Conservation (phyloP, 2,797 vertebrate species). For the Geotrypetes seraphini region DNA sequence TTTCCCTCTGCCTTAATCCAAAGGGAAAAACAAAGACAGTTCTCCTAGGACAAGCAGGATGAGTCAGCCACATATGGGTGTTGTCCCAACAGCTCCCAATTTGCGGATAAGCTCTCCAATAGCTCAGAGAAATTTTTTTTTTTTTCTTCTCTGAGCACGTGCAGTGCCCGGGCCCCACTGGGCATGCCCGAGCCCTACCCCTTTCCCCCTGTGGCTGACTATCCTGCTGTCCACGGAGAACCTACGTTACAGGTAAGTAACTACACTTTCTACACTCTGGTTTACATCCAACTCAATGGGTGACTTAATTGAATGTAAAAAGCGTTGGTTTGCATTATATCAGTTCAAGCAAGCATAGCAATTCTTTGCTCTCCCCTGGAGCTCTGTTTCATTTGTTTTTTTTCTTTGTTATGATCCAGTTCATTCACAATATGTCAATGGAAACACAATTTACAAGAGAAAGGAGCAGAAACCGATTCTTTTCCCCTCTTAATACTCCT, state of each 20-base stretch:
- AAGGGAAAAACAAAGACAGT: background rate
- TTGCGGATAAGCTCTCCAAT: no score
- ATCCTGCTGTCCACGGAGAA: no score
- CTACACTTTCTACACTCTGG: constrained; percentile 21
- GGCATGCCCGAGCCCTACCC: no score
- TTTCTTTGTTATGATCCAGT: constrained; percentile 32
- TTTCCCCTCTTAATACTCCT: constrained; percentile 23
- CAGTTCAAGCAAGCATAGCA: constrained; percentile 67
- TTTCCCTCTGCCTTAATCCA: constrained; percentile 23
- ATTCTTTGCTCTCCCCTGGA: constrained; percentile 62
- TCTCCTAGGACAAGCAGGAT: no score
- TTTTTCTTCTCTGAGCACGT: no score
- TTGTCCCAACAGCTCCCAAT: no score
- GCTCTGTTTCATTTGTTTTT: constrained; percentile 22
- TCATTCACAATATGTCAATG: constrained; percentile 43
- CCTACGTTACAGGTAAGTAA: no score
- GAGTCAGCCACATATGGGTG: no score
- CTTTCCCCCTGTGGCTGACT: no score
- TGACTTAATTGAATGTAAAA: constrained; percentile 79
- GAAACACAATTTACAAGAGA: constrained; percentile 29
- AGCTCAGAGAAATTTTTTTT: no score
- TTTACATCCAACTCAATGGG: constrained; percentile 45
- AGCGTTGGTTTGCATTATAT: constrained; percentile 64
- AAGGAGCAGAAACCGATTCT: constrained; percentile 34
- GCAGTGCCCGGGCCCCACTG: no score